Evolutionary conservation across 2,888 invertebrate species (phyloP).

Genomic region (Limnephilus rhombicus): DNA sequence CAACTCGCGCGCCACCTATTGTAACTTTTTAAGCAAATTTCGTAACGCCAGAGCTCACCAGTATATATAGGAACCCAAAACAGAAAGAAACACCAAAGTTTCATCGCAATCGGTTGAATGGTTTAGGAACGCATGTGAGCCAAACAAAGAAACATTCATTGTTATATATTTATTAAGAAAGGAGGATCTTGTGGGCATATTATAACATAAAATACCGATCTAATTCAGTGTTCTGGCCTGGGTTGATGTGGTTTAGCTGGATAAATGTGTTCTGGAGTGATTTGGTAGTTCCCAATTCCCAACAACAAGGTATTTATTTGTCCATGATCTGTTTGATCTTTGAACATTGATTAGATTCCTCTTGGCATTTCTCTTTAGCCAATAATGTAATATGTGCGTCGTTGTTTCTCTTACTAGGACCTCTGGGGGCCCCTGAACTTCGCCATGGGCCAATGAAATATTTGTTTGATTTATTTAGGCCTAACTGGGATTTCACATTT

Average conservation of each 20-base stretch:
- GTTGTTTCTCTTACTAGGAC: neutral
- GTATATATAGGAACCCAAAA: too few species aligned
- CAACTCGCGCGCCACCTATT: too few species aligned
- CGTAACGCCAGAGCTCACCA: too few species aligned
- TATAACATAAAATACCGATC: too few species aligned
- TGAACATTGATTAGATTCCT: conserved; percentile 18
- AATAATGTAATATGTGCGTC: neutral
- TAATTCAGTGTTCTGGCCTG: too few species aligned
- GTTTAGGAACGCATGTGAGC: too few species aligned
- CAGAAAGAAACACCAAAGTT: too few species aligned
- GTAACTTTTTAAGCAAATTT: too few species aligned
- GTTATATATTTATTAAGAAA: too few species aligned
- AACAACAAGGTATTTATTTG: neutral
- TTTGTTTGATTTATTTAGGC: neutral
- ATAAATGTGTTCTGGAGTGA: neutral
- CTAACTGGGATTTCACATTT: neutral
- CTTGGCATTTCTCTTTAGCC: neutral
- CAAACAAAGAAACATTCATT: too few species aligned
- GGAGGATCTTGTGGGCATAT: too few species aligned
- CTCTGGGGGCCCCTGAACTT: neutral
- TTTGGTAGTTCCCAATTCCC: neutral
- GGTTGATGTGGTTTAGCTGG: neutral
- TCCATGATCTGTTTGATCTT: conserved; percentile 17
- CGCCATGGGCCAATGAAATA: neutral
- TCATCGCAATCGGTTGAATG: too few species aligned